A percentile compares a stretch with the other conserved stretches of the same genome.
These are phyloP conservation scores for Melieria crassipennis DNA, from an alignment of 2,888 invertebrate genomes.

Conservation along the genomic window DNA sequence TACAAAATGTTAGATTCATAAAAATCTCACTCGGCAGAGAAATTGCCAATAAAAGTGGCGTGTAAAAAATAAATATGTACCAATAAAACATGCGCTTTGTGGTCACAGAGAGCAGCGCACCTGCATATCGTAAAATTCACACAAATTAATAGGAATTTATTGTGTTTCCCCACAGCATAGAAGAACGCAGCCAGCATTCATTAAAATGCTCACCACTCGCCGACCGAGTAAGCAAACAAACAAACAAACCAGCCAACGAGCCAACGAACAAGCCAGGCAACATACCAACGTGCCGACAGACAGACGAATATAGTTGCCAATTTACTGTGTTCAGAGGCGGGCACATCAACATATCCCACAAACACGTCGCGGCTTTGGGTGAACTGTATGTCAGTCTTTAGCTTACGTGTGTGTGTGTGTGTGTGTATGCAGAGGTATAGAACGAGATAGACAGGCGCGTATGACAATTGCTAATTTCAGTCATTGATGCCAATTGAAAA, in stretches of 20 bases:
- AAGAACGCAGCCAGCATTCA: background rate
- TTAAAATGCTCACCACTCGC: background rate
- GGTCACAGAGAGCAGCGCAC: slow-evolving; percentile 14
- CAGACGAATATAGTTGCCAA: slow-evolving; percentile 5
- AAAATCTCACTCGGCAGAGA: too few relatives aligned
- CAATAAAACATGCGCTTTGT: slow-evolving; percentile 7
- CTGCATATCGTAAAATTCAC: slow-evolving; percentile 30
- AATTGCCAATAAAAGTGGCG: background rate
- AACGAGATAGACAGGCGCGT: background rate
- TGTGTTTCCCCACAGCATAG: slow-evolving; percentile 21
- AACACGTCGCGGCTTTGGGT: too few relatives aligned
- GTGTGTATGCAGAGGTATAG: too few relatives aligned
- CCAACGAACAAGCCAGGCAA: background rate
- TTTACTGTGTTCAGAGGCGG: too few relatives aligned
- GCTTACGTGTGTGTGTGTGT: too few relatives aligned
- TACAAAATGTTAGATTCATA: too few relatives aligned
- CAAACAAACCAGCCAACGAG: background rate
- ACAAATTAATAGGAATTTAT: slow-evolving; percentile 34
- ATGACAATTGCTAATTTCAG: slow-evolving; percentile 1
- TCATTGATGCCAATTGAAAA: slow-evolving; percentile 6
- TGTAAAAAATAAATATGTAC: slow-evolving; percentile 3
- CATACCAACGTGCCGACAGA: slow-evolving; percentile 8
- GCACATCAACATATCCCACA: too few relatives aligned
- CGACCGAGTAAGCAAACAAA: too few relatives aligned
- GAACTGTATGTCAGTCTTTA: too few relatives aligned